Evolutionary conservation across 2,797 vertebrate species (phyloP).

Genomic region (Acropternis orthonyx): DNA sequence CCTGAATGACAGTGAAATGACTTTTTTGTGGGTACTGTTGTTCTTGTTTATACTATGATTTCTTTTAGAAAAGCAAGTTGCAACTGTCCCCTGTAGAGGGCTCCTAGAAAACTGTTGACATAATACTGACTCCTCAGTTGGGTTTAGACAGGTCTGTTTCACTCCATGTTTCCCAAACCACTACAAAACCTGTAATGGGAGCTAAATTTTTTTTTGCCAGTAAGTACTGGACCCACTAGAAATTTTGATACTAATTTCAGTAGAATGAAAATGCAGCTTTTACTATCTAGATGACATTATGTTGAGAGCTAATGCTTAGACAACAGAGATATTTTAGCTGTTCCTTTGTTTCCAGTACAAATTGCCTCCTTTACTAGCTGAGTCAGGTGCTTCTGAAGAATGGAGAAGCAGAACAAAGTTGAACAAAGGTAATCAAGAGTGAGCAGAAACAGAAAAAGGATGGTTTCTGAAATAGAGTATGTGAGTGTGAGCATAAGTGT

Average conservation of each 20-base stretch:
- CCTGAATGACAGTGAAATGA: neutral
- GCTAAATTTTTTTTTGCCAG: neutral
- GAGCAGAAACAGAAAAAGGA: neutral
- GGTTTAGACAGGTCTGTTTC: neutral
- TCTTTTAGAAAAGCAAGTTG: neutral
- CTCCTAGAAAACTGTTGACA: neutral
- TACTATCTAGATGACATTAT: neutral
- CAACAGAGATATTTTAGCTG: neutral
- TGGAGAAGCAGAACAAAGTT: neutral
- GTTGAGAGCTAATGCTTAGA: neutral
- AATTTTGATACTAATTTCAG: neutral
- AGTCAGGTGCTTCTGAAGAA: neutral
- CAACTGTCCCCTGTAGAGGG: neutral
- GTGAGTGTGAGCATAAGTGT: rapidly evolving
- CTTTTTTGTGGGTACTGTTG: neutral
- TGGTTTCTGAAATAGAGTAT: neutral
- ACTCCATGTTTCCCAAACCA: neutral
- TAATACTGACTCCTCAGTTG: neutral
- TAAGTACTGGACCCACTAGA: neutral
- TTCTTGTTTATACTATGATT: neutral
- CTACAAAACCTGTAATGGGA: neutral
- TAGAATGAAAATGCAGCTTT: neutral
- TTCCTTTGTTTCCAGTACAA: neutral
- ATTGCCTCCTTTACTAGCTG: neutral
- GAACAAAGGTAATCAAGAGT: neutral